These are phyloP conservation scores for Antheraea yamamai DNA, from an alignment of 2,888 invertebrate species.

Conservation along the genomic window DNA sequence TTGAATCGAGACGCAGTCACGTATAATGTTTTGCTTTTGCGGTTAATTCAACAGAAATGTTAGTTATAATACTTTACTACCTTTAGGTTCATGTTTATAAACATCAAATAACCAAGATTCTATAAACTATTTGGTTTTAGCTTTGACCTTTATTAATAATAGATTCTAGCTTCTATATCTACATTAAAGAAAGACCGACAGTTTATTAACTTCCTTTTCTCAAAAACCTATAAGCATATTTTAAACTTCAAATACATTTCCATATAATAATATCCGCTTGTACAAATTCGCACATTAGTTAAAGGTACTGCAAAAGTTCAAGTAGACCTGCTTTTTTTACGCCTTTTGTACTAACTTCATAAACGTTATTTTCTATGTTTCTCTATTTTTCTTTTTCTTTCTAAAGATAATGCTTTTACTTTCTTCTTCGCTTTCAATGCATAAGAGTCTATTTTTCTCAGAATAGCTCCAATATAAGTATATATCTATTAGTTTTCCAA, in stretches of 20 bases:
- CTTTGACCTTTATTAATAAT: neutral
- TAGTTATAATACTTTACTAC: neutral
- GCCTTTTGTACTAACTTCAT: neutral
- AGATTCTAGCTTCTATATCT: neutral
- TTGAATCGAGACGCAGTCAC: conserved; percentile 8
- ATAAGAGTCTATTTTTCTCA: neutral
- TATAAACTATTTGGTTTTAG: neutral
- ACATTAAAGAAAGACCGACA: neutral
- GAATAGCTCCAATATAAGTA: conserved; percentile 2
- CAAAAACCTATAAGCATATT: neutral
- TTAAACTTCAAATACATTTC: neutral
- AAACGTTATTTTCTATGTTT: neutral
- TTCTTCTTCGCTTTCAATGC: neutral
- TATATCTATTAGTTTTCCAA: conserved; percentile 29
- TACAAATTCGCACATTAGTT: neutral
- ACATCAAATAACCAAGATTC: conserved; percentile 9
- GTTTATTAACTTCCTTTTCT: neutral
- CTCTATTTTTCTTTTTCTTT: neutral
- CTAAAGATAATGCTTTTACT: neutral
- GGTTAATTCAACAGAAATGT: conserved; percentile 13
- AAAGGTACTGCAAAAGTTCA: neutral
- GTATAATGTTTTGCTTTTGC: conserved; percentile 15
- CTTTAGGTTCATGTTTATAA: conserved; percentile 17
- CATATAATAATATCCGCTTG: neutral
- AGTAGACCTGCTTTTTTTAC: neutral